A percentile compares a stretch with the other conserved stretches of the same genome.
Conservation (phyloP, 2,888 invertebrate genomes). For the Orthosia cruda region DNA sequence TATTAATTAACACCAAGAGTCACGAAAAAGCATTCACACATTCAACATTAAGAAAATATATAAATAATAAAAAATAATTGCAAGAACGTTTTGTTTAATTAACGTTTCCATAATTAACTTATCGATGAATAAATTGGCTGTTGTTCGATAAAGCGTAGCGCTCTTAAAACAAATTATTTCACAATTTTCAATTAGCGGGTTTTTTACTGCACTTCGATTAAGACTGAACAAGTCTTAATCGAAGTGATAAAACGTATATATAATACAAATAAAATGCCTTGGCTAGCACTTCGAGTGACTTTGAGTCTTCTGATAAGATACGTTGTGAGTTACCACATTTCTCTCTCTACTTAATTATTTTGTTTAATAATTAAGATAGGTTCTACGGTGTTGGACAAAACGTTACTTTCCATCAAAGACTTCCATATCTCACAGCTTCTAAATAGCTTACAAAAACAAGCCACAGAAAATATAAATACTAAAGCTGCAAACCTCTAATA, state of each 20-base stretch:
- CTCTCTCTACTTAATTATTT: too few species aligned
- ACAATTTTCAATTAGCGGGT: background rate
- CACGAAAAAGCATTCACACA: too few species aligned
- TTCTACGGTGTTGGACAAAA: too few species aligned
- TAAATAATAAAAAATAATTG: background rate
- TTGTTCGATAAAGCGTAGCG: background rate
- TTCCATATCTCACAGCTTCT: background rate
- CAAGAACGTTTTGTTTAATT: background rate
- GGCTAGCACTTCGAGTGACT: too few species aligned
- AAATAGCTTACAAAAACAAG: conserved; percentile 3
- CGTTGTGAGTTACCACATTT: too few species aligned
- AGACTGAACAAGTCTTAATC: too few species aligned
- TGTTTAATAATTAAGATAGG: too few species aligned
- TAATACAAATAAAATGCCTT: background rate
- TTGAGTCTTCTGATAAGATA: too few species aligned
- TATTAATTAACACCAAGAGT: too few species aligned
- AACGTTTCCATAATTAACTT: conserved; percentile 8
- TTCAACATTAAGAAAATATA: background rate
- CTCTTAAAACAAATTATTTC: conserved; percentile 10
- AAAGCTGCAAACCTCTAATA: conserved; percentile 45
- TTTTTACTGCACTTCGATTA: conserved; percentile 1
- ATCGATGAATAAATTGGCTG: conserved; percentile 1
- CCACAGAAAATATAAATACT: conserved; percentile 18
- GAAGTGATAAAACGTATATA: background rate
- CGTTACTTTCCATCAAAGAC: background rate